Conservation (phyloP, 2,113 vertebrate species). For the Drymodes brunneopygia region DNA sequence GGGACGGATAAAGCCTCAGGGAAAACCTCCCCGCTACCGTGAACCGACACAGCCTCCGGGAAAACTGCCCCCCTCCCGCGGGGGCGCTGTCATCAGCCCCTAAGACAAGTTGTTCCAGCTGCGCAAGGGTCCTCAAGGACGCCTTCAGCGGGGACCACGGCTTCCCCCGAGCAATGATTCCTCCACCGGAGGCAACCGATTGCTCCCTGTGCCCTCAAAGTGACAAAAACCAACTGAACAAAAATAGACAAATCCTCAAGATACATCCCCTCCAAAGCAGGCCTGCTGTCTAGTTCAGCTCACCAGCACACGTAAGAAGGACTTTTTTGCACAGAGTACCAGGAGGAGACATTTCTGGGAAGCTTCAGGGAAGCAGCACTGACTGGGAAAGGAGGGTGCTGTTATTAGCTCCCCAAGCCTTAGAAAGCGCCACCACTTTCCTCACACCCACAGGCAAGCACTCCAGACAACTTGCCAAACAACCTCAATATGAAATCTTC, state of each 20-base stretch:
- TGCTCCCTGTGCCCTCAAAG: neutral
- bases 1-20: too few relatives aligned
- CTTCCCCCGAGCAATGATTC: neutral
- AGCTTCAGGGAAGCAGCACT: neutral
- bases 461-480: neutral
- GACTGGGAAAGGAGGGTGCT: neutral
- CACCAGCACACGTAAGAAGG: neutral
- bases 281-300: neutral
- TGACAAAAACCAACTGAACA: neutral
- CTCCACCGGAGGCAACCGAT: neutral
- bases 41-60: too few relatives aligned
- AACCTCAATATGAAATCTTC: neutral
- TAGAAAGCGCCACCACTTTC: neutral
- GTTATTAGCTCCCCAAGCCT: neutral
- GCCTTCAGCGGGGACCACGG: neutral
- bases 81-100: neutral
- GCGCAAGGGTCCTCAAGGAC: neutral
- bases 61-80: too few relatives aligned
- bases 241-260: neutral
- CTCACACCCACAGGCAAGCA: neutral
- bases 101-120: neutral
- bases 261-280: neutral
- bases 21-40: neutral
- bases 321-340: neutral
- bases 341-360: neutral